These are phyloP conservation scores for Danio kyathit DNA, from an alignment of 2,797 vertebrate species.

Conservation along the genomic window DNA sequence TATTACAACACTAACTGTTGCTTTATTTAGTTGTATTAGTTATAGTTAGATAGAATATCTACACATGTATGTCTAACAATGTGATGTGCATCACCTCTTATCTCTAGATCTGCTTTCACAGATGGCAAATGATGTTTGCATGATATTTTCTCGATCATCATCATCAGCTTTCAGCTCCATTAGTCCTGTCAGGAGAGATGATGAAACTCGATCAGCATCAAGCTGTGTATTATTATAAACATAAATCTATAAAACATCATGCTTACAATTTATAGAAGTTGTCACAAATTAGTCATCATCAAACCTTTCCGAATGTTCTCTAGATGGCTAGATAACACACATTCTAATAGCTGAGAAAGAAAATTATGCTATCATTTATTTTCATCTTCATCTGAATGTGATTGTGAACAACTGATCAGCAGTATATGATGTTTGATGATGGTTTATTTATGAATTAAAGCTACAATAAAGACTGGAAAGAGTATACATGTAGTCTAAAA, in stretches of 20 bases:
- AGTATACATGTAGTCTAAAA: not conserved
- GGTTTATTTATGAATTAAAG: not conserved
- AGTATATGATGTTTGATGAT: not conserved
- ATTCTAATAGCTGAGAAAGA: not conserved
- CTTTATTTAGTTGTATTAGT: not conserved
- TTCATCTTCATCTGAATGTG: slow-evolving; percentile 5
- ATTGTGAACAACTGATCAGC: not conserved
- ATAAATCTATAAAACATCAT: slow-evolving; percentile 18
- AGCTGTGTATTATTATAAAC: slow-evolving; percentile 32
- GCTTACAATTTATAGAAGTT: slow-evolving; percentile 1
- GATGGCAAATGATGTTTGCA: slow-evolving; percentile 28
- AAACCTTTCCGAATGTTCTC: slow-evolving; percentile 4
- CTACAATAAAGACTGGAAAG: not conserved
- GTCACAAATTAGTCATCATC: not conserved
- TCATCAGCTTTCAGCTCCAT: slow-evolving; percentile 33
- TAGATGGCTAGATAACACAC: not conserved
- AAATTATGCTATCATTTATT: not conserved
- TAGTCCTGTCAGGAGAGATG: slow-evolving; percentile 27
- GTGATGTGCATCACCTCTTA: slow-evolving; percentile 7
- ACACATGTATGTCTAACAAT: not conserved
- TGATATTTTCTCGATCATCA: slow-evolving; percentile 26
- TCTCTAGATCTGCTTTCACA: slow-evolving; percentile 1
- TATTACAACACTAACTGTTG: too few relatives aligned
- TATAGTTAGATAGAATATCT: too few relatives aligned
- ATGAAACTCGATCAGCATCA: slow-evolving; percentile 27